These are phyloP conservation scores for Oscheius myriophilus DNA, from an alignment of 2,888 invertebrate species.

Conservation along the genomic window DNA sequence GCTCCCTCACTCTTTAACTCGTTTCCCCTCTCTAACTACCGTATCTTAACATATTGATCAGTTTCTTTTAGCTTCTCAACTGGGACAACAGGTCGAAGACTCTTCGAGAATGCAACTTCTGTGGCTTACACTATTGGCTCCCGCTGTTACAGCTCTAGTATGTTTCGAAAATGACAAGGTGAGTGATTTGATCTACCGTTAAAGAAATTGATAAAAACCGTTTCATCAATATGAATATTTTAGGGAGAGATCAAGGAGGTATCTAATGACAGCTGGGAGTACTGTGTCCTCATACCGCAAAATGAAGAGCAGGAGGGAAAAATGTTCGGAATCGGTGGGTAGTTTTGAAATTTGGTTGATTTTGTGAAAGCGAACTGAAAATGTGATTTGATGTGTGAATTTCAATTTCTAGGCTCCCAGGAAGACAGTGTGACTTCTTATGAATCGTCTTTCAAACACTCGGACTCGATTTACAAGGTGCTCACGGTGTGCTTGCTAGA, in stretches of 20 bases:
- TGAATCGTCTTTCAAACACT: constrained; percentile 46
- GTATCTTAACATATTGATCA: too few relatives aligned
- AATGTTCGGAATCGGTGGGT: constrained; percentile 36
- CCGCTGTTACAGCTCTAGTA: neutral
- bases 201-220: too few relatives aligned
- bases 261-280: constrained; percentile 39
- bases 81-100: too few relatives aligned
- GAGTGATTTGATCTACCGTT: too few relatives aligned
- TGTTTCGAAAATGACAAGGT: constrained; percentile 20
- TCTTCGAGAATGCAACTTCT: too few relatives aligned
- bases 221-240: too few relatives aligned
- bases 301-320: constrained; percentile 21
- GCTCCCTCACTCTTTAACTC: too few relatives aligned
- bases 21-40: too few relatives aligned
- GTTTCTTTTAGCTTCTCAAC: too few relatives aligned
- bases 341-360: neutral
- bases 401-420: constrained; percentile 34
- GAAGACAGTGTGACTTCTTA: constrained; percentile 45
- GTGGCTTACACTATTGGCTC: too few relatives aligned
- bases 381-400: neutral
- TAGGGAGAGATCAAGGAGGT: constrained; percentile 34
- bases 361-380: neutral
- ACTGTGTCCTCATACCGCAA: constrained; percentile 47
- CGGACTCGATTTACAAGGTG: constrained; percentile 44
- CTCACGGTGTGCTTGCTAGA: constrained; percentile 59